Evolutionary conservation across 2,113 vertebrate species (phyloP).

Genomic region (Heterotilapia buettikoferi): DNA sequence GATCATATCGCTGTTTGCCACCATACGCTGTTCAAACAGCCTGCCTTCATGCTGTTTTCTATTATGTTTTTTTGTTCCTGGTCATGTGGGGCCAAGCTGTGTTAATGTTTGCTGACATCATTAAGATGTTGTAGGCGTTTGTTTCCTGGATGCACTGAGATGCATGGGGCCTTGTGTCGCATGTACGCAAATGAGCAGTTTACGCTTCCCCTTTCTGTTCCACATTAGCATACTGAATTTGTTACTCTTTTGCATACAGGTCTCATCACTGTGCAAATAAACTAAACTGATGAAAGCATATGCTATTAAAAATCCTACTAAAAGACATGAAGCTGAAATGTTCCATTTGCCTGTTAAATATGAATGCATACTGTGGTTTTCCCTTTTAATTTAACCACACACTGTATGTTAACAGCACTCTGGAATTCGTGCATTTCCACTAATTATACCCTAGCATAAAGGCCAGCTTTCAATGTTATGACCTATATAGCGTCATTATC

Average conservation of each 20-base stretch:
- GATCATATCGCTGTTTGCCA: neutral
- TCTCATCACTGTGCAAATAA: neutral
- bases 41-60: neutral
- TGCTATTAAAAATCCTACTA: neutral
- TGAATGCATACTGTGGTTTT: neutral
- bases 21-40: neutral
- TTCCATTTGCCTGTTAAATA: neutral
- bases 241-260: neutral
- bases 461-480: conserved; percentile 5
- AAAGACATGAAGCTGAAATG: neutral
- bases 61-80: neutral
- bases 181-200: neutral
- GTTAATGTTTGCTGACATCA: neutral
- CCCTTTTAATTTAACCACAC: conserved; percentile 12
- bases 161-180: neutral
- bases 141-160: neutral
- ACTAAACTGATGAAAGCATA: neutral
- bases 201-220: neutral
- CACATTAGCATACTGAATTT: neutral
- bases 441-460: conserved; percentile 11
- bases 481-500: conserved; percentile 33
- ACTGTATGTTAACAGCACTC: neutral
- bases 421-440: conserved; percentile 19
- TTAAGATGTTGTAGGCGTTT: neutral
- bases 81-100: neutral